A percentile compares a stretch with the other conserved stretches of the same genome.
Evolutionary conservation across 2,888 invertebrate species (phyloP).

Genomic region (Agriopis aurantiaria): DNA sequence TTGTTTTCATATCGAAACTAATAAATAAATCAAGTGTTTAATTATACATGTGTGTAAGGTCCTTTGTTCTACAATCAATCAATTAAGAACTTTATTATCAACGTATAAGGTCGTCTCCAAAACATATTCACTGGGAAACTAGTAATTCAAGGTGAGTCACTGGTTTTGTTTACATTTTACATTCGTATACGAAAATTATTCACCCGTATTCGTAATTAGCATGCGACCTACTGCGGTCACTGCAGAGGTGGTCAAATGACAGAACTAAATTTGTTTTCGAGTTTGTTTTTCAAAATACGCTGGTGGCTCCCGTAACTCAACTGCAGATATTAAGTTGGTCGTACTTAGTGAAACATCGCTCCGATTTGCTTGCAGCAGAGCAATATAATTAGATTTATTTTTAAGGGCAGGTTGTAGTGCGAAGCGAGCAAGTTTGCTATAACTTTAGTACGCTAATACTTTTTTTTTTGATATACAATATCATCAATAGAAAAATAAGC

Average conservation of each 20-base stretch:
- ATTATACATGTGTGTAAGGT: constrained; percentile 11
- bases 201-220: constrained; percentile 3
- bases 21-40: constrained; percentile 14
- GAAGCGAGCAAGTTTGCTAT: no score
- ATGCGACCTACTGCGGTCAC: not conserved
- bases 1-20: constrained; percentile 29
- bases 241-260: not conserved
- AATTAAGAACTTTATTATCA: constrained; percentile 29
- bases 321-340: not conserved
- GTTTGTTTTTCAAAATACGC: not conserved
- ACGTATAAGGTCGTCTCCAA: constrained; percentile 26
- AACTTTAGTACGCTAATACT: no score
- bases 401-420: no score
- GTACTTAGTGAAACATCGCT: not conserved
- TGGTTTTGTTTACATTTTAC: constrained; percentile 34
- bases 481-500: no score
- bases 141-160: constrained; percentile 41
- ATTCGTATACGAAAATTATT: constrained; percentile 30
- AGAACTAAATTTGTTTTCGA: not conserved
- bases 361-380: not conserved
- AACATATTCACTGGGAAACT: constrained; percentile 18
- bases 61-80: constrained; percentile 14
- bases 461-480: no score
- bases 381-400: no score
- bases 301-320: not conserved